A percentile compares a stretch with the other conserved stretches of the same genome.
Conservation (phyloP, 1,140 invertebrate species). For the Plutomurus gul region DNA sequence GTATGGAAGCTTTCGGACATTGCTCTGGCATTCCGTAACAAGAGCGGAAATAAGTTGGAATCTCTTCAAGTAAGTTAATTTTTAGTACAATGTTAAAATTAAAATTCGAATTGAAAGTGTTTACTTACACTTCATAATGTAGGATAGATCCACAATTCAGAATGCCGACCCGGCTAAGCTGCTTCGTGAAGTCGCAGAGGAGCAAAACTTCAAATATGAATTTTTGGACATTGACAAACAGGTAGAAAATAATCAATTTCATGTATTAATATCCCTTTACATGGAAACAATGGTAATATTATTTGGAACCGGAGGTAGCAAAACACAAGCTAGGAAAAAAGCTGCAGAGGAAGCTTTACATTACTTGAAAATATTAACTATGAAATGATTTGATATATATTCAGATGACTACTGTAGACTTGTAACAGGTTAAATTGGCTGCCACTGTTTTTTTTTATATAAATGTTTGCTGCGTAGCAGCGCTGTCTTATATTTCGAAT, state of each 20-base stretch:
- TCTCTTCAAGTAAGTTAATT: conserved; percentile 27
- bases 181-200: conserved; percentile 41
- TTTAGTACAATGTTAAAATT: background rate
- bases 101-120: background rate
- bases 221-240: conserved; percentile 29
- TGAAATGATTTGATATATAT: background rate
- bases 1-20: conserved; percentile 23
- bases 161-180: conserved; percentile 31
- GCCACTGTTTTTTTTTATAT: no score
- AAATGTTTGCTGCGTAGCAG: no score
- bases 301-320: conserved; percentile 21
- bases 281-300: conserved; percentile 37
- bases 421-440: no score
- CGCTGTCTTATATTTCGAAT: no score
- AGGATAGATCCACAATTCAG: background rate
- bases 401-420: no score
- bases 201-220: conserved; percentile 47
- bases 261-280: conserved; percentile 26
- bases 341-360: conserved; percentile 41
- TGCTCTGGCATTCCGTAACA: background rate
- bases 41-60: conserved; percentile 35
- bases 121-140: background rate
- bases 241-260: background rate
- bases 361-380: conserved; percentile 31
- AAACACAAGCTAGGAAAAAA: conserved; percentile 33